Base-by-base conservation (phyloP, 2,888 invertebrate species). In the Sphaeridia pumilis region DNA sequence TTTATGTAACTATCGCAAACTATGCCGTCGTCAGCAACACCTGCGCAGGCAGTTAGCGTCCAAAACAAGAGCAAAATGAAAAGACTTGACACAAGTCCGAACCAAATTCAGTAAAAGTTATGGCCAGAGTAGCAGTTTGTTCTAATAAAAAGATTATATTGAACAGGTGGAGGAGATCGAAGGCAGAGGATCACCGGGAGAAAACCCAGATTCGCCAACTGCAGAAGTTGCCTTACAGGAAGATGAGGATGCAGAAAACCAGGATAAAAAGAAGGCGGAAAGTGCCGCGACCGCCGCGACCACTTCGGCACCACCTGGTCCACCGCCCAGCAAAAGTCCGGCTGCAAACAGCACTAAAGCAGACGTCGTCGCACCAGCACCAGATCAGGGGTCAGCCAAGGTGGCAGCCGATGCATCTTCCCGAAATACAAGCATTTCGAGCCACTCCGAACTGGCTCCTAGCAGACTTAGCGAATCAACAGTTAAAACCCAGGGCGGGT, bases 121-220 rank as follows among this genome's bases (percentile, higher is more conserved):
- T n/a, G n/a, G n/a, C n/a, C n/a, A n/a, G n/a, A n/a, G n/a, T n/a
- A n/a, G n/a, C n/a, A n/a, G n/a, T n/a, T n/a, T n/a, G n/a, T n/a
- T n/a, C n/a, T n/a, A n/a, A n/a, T n/a, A n/a, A n/a, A n/a, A n/a
- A n/a, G n/a, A n/a, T n/a, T n/a, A n/a, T n/a, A n/a, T 10, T 4
- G 35, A 26, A 3, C 62, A 68, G 69, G 66, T 67, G 65, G 67
- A 68, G 61, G 67, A 68, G 62, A 65, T 66, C 46, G 66, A 66
- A 56, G 67, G 66, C 47, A 63, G 63, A 50, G 59, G 58, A 41
- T 60, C 65, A 49, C 65, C 65, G 31, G 63, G 59, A 58, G 65
- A 65, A 41, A 65, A 63, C 46, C 58, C 58, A 22, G 65, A 65
- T 52, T 58, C 56, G 34, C 55, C 58, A 25, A 60, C 49, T 50